Conservation (phyloP, 2,113 vertebrate genomes). For the Syngnathus typhle region DNA sequence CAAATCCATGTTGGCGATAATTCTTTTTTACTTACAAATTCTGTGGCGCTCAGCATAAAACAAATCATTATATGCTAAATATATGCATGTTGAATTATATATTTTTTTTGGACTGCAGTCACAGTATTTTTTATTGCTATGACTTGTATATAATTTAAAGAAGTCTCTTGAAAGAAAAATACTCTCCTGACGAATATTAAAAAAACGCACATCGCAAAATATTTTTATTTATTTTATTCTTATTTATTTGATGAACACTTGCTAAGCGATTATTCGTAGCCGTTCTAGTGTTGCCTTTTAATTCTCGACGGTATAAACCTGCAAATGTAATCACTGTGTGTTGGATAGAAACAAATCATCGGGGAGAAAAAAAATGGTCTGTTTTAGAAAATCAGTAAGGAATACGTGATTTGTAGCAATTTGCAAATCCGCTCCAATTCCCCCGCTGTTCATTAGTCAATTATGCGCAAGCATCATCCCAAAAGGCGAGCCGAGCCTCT, state of each 20-base stretch:
- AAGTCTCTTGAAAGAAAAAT: too few species aligned
- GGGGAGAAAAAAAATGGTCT: too few species aligned
- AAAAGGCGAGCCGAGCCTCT: neutral
- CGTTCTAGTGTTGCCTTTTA: neutral
- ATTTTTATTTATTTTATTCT: neutral
- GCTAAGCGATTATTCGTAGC: conserved; percentile 7
- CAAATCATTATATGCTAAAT: neutral
- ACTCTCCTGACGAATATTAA: too few species aligned
- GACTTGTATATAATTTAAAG: neutral
- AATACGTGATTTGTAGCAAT: conserved; percentile 1
- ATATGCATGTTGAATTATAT: neutral
- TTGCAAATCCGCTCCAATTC: conserved; percentile 7
- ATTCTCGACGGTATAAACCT: neutral
- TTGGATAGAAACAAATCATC: neutral
- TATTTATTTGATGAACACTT: too few species aligned
- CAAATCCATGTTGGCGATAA: neutral
- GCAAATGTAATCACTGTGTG: neutral
- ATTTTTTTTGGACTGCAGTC: neutral
- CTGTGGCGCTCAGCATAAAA: neutral
- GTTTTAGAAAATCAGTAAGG: conserved; percentile 3
- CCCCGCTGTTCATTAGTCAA: conserved; percentile 1
- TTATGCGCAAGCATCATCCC: neutral
- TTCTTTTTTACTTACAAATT: neutral
- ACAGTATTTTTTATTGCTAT: neutral
- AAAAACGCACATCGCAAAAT: neutral